Evolutionary conservation across 2,113 vertebrate genomes (phyloP).

Genomic region (Hiodon tergisus): DNA sequence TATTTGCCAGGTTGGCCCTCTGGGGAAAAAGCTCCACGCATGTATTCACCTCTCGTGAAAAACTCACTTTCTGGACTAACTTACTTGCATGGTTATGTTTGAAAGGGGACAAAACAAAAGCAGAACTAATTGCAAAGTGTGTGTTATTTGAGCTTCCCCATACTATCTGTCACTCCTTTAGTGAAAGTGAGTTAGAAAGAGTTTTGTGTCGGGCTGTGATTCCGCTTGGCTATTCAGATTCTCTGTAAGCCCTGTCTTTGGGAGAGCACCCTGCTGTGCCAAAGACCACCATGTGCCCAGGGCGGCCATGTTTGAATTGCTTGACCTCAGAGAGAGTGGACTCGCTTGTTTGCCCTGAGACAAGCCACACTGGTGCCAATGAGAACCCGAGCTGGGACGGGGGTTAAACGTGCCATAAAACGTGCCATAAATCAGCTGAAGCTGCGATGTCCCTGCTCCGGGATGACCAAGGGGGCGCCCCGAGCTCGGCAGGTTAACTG

Average conservation of each 20-base stretch:
- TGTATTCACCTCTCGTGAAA: neutral
- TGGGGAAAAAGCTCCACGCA: neutral
- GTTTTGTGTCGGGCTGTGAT: too few relatives aligned
- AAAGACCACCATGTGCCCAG: too few relatives aligned
- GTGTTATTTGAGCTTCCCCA: too few relatives aligned
- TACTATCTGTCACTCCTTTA: too few relatives aligned
- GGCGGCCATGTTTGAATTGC: too few relatives aligned
- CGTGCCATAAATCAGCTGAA: neutral
- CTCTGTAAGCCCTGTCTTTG: too few relatives aligned
- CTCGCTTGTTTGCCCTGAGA: neutral
- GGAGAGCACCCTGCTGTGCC: too few relatives aligned
- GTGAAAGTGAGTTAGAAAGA: too few relatives aligned
- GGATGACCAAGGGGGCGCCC: neutral
- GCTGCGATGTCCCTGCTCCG: neutral
- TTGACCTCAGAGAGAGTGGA: too few relatives aligned
- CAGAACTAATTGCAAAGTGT: neutral
- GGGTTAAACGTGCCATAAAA: neutral
- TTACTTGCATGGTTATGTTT: neutral
- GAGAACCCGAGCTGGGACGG: neutral
- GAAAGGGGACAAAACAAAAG: neutral
- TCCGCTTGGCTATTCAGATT: too few relatives aligned
- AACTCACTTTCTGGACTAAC: neutral
- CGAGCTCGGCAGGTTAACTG: slow-evolving; percentile 51
- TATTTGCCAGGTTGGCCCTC: slow-evolving; percentile 1
- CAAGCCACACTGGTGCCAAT: neutral